Conservation (phyloP, 2,113 vertebrate genomes). For the Pedionomus torquatus region DNA sequence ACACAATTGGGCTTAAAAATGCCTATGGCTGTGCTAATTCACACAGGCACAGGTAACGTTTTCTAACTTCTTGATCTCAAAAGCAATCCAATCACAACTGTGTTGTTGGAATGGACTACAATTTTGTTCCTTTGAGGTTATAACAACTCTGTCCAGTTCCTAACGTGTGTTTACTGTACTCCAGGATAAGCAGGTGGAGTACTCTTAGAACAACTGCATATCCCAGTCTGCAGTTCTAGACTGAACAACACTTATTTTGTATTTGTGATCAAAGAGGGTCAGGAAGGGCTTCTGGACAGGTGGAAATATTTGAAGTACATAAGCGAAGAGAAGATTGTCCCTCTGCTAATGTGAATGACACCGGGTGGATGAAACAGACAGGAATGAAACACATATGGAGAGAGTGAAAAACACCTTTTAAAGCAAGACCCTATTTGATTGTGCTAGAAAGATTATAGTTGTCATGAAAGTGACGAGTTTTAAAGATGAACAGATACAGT, state of each 20-base stretch:
- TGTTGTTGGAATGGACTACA: neutral
- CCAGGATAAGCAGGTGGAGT: neutral
- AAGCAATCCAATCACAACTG: neutral
- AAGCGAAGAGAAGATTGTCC: neutral
- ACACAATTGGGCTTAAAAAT: neutral
- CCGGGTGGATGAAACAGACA: neutral
- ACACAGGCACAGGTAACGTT: accelerated
- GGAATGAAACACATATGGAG: neutral
- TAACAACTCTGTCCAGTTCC: neutral
- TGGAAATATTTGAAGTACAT: neutral
- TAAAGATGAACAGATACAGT: neutral
- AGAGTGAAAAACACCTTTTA: neutral
- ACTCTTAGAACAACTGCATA: neutral
- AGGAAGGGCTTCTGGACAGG: neutral
- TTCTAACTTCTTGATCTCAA: neutral
- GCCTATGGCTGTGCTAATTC: neutral
- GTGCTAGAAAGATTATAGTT: neutral
- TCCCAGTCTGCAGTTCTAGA: neutral
- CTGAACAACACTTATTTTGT: neutral
- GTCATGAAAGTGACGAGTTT: neutral
- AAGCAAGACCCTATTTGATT: neutral
- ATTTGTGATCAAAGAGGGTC: neutral
- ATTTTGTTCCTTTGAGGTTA: neutral
- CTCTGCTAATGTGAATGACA: neutral
- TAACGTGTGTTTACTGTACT: neutral